Evolutionary conservation across 1,140 invertebrate species (phyloP).

Genomic region (Grapholita molesta): DNA sequence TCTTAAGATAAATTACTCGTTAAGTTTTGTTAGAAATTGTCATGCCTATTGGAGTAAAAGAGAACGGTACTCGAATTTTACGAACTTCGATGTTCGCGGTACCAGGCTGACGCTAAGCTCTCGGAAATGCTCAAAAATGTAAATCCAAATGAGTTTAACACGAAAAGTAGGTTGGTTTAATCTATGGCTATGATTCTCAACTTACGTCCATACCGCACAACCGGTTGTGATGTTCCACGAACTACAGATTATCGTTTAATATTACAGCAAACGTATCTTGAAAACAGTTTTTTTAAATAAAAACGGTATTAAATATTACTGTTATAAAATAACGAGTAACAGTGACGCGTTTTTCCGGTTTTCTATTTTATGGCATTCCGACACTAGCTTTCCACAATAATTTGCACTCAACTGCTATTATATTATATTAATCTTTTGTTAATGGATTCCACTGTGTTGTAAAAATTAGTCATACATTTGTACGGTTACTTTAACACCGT

Average conservation of each 20-base stretch:
- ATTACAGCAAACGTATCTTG: neutral
- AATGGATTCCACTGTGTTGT: no score
- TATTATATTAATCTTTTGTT: no score
- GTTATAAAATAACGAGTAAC: neutral
- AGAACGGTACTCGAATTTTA: no score
- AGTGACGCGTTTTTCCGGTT: neutral
- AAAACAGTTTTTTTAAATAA: neutral
- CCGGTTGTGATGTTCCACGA: neutral
- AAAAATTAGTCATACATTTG: no score
- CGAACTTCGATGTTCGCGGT: neutral
- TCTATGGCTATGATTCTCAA: no score
- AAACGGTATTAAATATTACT: neutral
- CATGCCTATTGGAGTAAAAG: no score
- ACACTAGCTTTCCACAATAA: no score
- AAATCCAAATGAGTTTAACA: neutral
- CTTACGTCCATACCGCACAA: neutral
- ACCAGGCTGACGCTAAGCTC: neutral
- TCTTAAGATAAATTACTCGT: no score
- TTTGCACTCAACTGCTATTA: no score
- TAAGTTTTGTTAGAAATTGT: no score
- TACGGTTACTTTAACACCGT: no score
- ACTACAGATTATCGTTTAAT: neutral
- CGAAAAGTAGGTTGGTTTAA: neutral
- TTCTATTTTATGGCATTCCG: neutral
- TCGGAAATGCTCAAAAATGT: neutral